Evolutionary conservation across 2,888 invertebrate species (phyloP).

Genomic region (Morpho helenor): DNA sequence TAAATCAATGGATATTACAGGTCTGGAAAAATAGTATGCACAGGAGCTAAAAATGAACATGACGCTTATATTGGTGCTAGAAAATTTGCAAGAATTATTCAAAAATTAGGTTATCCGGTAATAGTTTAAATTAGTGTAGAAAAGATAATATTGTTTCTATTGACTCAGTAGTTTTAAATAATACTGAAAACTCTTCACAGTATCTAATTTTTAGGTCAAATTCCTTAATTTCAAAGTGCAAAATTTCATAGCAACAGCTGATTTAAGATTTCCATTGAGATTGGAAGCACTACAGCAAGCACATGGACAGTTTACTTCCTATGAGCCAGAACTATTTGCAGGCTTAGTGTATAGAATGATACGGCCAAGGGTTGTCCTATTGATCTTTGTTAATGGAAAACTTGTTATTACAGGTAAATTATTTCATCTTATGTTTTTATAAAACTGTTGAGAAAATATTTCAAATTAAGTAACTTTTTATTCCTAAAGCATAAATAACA

Average conservation of each 20-base stretch:
- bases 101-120: slow-evolving; percentile 88
- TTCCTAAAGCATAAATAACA: too few relatives aligned
- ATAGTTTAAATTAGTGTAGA: slow-evolving; percentile 17
- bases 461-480: too few relatives aligned
- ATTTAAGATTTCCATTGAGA: slow-evolving; percentile 85
- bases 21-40: slow-evolving; percentile 92
- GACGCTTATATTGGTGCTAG: slow-evolving; percentile 87
- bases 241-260: slow-evolving; percentile 88
- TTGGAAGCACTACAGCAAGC: slow-evolving; percentile 86
- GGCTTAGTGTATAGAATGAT: slow-evolving; percentile 99
- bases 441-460: too few relatives aligned
- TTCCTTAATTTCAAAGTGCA: slow-evolving; percentile 89
- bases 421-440: too few relatives aligned
- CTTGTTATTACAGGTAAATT: slow-evolving; percentile 91
- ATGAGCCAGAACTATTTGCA: slow-evolving; percentile 99
- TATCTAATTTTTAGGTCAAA: slow-evolving; percentile 73
- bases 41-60: slow-evolving; percentile 89
- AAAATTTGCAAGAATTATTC: slow-evolving; percentile 90
- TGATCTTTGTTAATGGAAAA: slow-evolving; percentile 99
- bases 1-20: slow-evolving; percentile 81
- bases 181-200: too few relatives aligned
- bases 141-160: too few relatives aligned
- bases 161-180: too few relatives aligned
- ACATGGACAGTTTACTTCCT: slow-evolving; percentile 89
- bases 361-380: slow-evolving; percentile 95